phyloP scores from a whole-genome alignment of 2,888 invertebrate species.

The Acrobasis suavella region DNA sequence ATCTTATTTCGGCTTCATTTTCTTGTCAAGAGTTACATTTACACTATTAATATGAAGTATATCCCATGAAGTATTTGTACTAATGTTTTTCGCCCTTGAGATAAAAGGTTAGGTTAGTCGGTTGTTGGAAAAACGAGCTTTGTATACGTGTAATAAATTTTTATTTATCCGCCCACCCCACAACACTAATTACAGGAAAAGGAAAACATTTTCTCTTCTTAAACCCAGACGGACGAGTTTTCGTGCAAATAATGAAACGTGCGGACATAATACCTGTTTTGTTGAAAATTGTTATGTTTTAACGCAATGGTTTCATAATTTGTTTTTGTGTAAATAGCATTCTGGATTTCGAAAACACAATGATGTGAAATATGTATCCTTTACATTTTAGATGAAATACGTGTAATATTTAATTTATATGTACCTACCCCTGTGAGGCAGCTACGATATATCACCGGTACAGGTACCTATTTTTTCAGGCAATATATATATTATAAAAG shows the following conservation, averaged over 20 bases:
- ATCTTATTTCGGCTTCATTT: no score
- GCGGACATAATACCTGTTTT: neutral
- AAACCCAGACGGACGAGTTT: conserved; percentile 1
- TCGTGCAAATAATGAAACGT: neutral
- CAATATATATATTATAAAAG: no score
- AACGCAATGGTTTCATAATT: neutral
- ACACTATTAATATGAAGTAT: no score
- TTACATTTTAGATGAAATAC: no score
- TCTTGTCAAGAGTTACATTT: no score
- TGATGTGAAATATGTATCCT: no score
- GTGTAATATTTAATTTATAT: no score
- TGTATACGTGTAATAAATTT: conserved; percentile 10
- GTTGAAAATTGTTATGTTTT: neutral
- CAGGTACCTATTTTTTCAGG: no score
- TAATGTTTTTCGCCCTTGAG: neutral
- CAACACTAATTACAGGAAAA: conserved; percentile 20
- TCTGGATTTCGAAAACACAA: no score
- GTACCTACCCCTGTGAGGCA: no score
- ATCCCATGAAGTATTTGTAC: neutral
- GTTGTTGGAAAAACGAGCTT: neutral
- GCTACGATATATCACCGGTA: no score
- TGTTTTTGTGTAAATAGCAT: no score
- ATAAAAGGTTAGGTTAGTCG: neutral
- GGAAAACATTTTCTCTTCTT: conserved; percentile 10
- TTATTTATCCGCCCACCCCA: conserved; percentile 10